phyloP scores from a whole-genome alignment of 92 coral and sea anemone genomes.

The Actinostola sp. region DNA sequence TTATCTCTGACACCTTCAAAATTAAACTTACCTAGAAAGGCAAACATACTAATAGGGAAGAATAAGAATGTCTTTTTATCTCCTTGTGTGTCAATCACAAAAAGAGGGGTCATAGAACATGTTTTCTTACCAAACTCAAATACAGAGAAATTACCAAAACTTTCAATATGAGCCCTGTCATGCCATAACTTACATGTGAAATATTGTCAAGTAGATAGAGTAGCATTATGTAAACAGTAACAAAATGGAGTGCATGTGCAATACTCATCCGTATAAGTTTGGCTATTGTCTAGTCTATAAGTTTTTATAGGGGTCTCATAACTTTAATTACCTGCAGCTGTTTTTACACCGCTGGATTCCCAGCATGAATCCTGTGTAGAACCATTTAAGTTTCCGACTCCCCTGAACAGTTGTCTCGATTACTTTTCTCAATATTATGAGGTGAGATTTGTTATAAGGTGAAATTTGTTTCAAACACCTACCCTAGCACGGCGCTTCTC shows the following conservation, averaged over 20 bases:
- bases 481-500: conserved; percentile 85
- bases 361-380: conserved; percentile 1
- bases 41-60: conserved; percentile 51
- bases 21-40: conserved; percentile 44
- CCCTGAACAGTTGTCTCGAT: neutral
- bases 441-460: no score
- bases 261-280: conserved; percentile 3
- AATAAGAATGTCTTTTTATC: conserved; percentile 38
- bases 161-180: neutral
- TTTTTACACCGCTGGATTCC: conserved; percentile 1
- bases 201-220: neutral
- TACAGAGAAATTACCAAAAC: neutral
- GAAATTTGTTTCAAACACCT: conserved; percentile 11
- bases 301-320: conserved; percentile 4
- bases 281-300: neutral
- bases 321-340: conserved; percentile 39
- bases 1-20: conserved; percentile 36
- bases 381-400: neutral
- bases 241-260: neutral
- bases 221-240: neutral
- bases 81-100: conserved; percentile 29
- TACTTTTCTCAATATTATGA: no score
- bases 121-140: neutral
- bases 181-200: neutral
- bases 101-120: neutral